A percentile compares a stretch with the other conserved stretches of the same genome.
Conservation (phyloP, 2,113 vertebrate species). For the Galeopterus variegatus region DNA sequence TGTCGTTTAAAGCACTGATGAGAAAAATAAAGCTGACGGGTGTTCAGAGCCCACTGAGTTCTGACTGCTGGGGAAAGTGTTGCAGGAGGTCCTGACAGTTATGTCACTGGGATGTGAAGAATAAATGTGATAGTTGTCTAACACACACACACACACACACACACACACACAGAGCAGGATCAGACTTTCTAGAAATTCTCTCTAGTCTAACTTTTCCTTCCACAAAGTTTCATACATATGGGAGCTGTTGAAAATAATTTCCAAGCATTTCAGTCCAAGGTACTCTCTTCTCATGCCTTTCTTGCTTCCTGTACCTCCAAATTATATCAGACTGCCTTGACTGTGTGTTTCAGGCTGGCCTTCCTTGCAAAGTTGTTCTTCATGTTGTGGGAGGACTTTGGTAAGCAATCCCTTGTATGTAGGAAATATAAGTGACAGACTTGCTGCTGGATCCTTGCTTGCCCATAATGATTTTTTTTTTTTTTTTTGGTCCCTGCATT, state of each 20-base stretch:
- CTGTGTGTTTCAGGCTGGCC: neutral
- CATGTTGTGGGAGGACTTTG: neutral
- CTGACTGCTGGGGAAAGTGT: neutral
- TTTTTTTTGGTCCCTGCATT: neutral
- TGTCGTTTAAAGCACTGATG: neutral
- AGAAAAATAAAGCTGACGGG: neutral
- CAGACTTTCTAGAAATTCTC: slow-evolving; percentile 8
- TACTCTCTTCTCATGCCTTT: neutral
- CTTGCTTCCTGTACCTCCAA: neutral
- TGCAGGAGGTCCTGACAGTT: neutral
- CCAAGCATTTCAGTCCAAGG: neutral
- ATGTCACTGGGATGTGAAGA: neutral
- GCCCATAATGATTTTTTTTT: neutral
- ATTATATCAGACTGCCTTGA: neutral
- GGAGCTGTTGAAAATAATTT: neutral
- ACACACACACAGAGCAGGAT: neutral
- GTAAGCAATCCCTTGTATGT: neutral
- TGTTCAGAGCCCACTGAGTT: neutral
- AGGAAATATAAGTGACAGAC: neutral
- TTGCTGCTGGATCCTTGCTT: neutral
- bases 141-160: neutral
- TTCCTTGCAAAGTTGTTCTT: neutral
- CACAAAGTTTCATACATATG: neutral
- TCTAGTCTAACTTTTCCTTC: neutral
- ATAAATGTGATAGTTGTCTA: neutral